phyloP scores from a whole-genome alignment of 1,140 invertebrate genomes.

The Centruroides vittatus region DNA sequence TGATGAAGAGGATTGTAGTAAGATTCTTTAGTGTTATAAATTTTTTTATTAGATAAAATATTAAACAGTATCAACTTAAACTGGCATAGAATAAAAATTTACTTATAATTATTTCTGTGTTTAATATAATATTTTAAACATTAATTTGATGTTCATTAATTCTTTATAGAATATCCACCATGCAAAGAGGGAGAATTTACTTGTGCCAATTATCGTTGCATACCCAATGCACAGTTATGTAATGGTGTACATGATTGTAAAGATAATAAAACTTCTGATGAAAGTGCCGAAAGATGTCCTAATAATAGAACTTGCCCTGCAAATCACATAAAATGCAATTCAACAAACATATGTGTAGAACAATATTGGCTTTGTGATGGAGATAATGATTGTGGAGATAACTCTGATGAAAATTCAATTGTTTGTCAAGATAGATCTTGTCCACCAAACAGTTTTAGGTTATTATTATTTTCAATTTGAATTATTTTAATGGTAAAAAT shows the following conservation, averaged over 20 bases:
- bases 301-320: slow-evolving; percentile 68
- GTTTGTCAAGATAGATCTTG: slow-evolving; percentile 78
- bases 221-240: slow-evolving; percentile 68
- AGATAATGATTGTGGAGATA: slow-evolving; percentile 91
- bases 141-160: too few species aligned
- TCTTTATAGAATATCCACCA: slow-evolving; percentile 48
- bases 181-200: slow-evolving; percentile 89
- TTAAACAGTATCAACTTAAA: too few species aligned
- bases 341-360: slow-evolving; percentile 88
- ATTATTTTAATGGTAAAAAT: neutral
- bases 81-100: too few species aligned
- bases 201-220: slow-evolving; percentile 78
- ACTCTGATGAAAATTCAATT: slow-evolving; percentile 80
- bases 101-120: too few species aligned
- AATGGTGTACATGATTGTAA: slow-evolving; percentile 91
- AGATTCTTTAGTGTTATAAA: slow-evolving; percentile 12
- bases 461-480: neutral
- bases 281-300: slow-evolving; percentile 71
- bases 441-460: slow-evolving; percentile 73
- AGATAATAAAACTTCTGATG: slow-evolving; percentile 79
- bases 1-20: slow-evolving; percentile 73
- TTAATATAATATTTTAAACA: too few species aligned
- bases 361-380: slow-evolving; percentile 82
- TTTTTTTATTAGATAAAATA: neutral
- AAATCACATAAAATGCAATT: slow-evolving; percentile 79